A percentile compares a stretch with the other conserved stretches of the same genome.
Conservation (phyloP, 2,113 vertebrate genomes). For the Tragelaphus buxtoni region DNA sequence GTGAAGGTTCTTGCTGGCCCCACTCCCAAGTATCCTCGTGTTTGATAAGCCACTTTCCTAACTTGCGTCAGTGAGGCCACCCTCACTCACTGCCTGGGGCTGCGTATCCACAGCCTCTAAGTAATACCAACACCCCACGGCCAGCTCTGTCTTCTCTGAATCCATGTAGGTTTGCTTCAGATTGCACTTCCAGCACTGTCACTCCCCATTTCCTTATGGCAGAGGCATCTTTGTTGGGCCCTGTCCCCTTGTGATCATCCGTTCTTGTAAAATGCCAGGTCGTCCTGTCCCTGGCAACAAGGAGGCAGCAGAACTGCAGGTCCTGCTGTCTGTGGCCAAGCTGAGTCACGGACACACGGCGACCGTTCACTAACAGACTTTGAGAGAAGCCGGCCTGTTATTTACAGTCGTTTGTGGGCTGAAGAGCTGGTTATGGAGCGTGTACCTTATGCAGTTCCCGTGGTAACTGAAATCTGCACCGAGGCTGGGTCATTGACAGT, state of each 20-base stretch:
- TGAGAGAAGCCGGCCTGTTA: neutral
- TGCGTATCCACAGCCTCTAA: rapidly evolving
- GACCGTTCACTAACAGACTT: neutral
- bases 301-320: neutral
- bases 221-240: neutral
- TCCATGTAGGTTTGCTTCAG: neutral
- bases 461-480: neutral
- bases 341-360: rapidly evolving
- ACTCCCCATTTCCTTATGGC: neutral
- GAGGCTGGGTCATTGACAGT: too few species aligned
- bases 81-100: neutral
- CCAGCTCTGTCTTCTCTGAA: neutral
- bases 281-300: neutral
- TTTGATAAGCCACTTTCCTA: neutral
- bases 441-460: too few species aligned
- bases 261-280: neutral
- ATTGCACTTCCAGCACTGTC: neutral
- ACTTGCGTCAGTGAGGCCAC: neutral
- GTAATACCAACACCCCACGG: rapidly evolving
- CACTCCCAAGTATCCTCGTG: neutral
- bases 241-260: neutral
- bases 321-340: neutral
- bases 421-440: neutral
- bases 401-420: neutral
- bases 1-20: neutral